phyloP scores from a whole-genome alignment of 2,888 invertebrate species.

The Diaperis boleti region DNA sequence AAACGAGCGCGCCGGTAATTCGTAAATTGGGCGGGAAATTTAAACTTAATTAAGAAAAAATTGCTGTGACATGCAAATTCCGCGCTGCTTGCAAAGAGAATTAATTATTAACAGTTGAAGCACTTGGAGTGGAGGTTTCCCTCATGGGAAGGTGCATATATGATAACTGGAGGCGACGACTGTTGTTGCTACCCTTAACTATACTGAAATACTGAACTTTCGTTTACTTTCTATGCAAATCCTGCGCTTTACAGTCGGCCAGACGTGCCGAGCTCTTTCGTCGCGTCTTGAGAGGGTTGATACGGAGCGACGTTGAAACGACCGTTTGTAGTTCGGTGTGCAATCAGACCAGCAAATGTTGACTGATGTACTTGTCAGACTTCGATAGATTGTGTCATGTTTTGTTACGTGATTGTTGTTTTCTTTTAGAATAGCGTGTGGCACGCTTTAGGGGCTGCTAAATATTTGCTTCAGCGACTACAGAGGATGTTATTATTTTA shows the following conservation, averaged over 20 bases:
- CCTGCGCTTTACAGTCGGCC: conserved; percentile 35
- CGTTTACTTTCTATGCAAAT: conserved; percentile 40
- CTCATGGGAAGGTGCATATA: conserved; percentile 41
- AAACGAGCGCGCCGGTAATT: conserved; percentile 25
- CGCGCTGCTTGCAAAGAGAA: conserved; percentile 51
- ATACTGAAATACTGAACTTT: conserved; percentile 26
- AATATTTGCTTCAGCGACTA: conserved; percentile 24
- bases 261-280: neutral
- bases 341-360: conserved; percentile 65
- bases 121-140: conserved; percentile 46
- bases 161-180: conserved; percentile 42
- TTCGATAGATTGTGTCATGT: conserved; percentile 61
- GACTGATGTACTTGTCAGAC: conserved; percentile 66
- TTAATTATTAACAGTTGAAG: conserved; percentile 60
- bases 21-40: conserved; percentile 5
- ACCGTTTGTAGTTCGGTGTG: conserved; percentile 45
- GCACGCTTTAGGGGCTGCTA: conserved; percentile 51
- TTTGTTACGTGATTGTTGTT: conserved; percentile 60
- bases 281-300: neutral
- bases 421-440: conserved; percentile 59
- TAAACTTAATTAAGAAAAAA: conserved; percentile 16
- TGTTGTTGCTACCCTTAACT: conserved; percentile 28
- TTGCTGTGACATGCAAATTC: conserved; percentile 11
- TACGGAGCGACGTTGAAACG: neutral
- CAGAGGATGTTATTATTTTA: conserved; percentile 27